Conservation (phyloP, 2,797 vertebrate genomes). For the Microctenopoma stevenorrisi region DNA sequence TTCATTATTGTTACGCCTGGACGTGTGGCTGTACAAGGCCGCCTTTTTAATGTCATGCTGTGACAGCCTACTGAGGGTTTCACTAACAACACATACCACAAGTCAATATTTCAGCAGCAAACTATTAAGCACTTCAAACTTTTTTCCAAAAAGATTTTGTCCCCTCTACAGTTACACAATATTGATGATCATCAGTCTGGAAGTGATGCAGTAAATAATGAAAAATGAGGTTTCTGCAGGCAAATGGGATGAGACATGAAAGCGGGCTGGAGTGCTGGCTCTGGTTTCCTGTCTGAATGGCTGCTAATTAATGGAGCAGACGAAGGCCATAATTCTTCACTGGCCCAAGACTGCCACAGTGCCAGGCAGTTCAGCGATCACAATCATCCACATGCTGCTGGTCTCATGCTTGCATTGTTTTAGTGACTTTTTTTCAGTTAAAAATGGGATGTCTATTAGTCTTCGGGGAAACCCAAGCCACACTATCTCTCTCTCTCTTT, state of each 20-base stretch:
- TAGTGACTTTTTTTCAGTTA: slow-evolving; percentile 37
- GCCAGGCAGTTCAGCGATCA: slow-evolving; percentile 61
- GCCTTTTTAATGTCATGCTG: slow-evolving; percentile 64
- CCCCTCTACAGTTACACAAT: slow-evolving; percentile 49
- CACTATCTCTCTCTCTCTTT: slow-evolving; percentile 5
- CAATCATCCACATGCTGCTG: slow-evolving; percentile 54
- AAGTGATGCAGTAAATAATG: slow-evolving; percentile 77
- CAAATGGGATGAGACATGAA: slow-evolving; percentile 81
- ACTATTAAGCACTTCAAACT: slow-evolving; percentile 52
- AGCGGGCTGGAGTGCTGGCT: slow-evolving; percentile 74
- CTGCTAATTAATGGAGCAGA: slow-evolving; percentile 84
- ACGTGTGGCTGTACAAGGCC: slow-evolving; percentile 74
- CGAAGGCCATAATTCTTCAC: slow-evolving; percentile 70
- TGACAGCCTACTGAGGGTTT: slow-evolving; percentile 67
- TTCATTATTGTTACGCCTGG: slow-evolving; percentile 78
- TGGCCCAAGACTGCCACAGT: slow-evolving; percentile 56
- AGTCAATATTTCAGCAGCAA: slow-evolving; percentile 63
- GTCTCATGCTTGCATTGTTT: slow-evolving; percentile 47
- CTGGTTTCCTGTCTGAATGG: slow-evolving; percentile 82
- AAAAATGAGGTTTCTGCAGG: slow-evolving; percentile 77
- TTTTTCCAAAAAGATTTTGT: slow-evolving; percentile 27
- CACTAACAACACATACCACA: slow-evolving; percentile 37
- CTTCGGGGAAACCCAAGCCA: slow-evolving; percentile 43
- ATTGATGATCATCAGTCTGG: slow-evolving; percentile 71
- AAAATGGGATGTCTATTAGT: slow-evolving; percentile 44